Conservation (phyloP, 1,140 invertebrate species). For the Plodia interpunctella region DNA sequence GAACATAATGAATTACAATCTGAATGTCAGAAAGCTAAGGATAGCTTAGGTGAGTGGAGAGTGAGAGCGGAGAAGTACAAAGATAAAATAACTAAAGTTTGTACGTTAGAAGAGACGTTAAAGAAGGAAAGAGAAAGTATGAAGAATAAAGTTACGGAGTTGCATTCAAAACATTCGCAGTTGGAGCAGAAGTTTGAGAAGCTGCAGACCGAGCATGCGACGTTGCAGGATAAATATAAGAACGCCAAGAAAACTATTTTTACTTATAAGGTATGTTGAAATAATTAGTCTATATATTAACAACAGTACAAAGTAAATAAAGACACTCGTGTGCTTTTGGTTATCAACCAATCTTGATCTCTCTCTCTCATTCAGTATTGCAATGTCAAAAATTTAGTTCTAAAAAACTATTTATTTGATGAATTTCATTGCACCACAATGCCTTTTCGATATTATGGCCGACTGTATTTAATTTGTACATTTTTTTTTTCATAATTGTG, state of each 20-base stretch:
- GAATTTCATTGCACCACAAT: no score
- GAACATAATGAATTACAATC: constrained; percentile 58
- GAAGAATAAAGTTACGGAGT: constrained; percentile 42
- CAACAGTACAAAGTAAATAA: no score
- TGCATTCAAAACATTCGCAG: constrained; percentile 42
- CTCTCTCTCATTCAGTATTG: no score
- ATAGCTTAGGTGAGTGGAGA: constrained; percentile 46
- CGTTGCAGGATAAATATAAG: constrained; percentile 76
- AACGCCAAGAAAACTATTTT: constrained; percentile 76
- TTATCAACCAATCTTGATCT: no score
- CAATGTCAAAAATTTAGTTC: no score
- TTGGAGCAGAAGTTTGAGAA: constrained; percentile 44
- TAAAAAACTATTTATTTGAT: no score
- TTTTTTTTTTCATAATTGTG: no score
- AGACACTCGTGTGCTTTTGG: no score
- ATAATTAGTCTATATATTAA: no score
- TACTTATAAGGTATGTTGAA: constrained; percentile 75
- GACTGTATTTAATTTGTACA: no score
- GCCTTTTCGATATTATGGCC: no score
- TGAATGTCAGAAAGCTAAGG: constrained; percentile 53
- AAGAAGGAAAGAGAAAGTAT: constrained; percentile 57
- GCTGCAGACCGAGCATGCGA: constrained; percentile 51
- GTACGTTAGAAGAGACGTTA: constrained; percentile 45
- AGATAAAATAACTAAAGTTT: constrained; percentile 41
- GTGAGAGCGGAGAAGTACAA: constrained; percentile 56